Evolutionary conservation across 2,797 vertebrate species (phyloP).

Genomic region (Girardinus metallicus): DNA sequence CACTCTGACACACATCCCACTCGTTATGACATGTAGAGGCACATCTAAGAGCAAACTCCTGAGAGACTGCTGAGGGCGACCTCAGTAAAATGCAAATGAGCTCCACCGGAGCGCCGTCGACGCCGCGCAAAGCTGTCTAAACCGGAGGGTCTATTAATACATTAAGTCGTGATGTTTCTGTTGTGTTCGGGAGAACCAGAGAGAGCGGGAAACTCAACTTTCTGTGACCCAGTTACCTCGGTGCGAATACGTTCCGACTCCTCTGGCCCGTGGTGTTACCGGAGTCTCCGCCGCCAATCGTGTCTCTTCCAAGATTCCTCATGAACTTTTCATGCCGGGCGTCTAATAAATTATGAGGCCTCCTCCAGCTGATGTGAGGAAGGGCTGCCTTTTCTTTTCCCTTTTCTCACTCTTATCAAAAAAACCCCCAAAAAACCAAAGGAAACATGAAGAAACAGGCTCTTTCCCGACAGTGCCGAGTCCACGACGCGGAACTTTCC

Average conservation of each 20-base stretch:
- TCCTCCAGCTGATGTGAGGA: slow-evolving; percentile 73
- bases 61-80: slow-evolving; percentile 80
- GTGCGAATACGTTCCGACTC: slow-evolving; percentile 52
- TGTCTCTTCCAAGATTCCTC: slow-evolving; percentile 79
- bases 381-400: slow-evolving; percentile 52
- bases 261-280: slow-evolving; percentile 57
- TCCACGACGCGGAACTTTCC: slow-evolving; percentile 46
- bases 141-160: slow-evolving; percentile 74
- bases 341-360: slow-evolving; percentile 81
- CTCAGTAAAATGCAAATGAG: slow-evolving; percentile 79
- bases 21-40: slow-evolving; percentile 76
- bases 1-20: slow-evolving; percentile 68
- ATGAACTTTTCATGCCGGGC: slow-evolving; percentile 80
- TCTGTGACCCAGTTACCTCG: slow-evolving; percentile 77
- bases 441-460: slow-evolving; percentile 48
- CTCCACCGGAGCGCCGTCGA: slow-evolving; percentile 77
- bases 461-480: slow-evolving; percentile 56
- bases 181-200: slow-evolving; percentile 54
- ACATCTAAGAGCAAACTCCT: slow-evolving; percentile 79
- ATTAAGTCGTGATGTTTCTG: slow-evolving; percentile 57
- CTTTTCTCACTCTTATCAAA: slow-evolving; percentile 57
- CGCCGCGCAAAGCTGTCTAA: slow-evolving; percentile 78
- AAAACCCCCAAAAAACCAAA: slow-evolving; percentile 53
- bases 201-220: slow-evolving; percentile 60
- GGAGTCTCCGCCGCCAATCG: slow-evolving; percentile 59